Evolutionary conservation across 1,140 invertebrate species (phyloP), one percentile per base, ranked within the genome.

Genomic region (Neodiprion lecontei): DNA sequence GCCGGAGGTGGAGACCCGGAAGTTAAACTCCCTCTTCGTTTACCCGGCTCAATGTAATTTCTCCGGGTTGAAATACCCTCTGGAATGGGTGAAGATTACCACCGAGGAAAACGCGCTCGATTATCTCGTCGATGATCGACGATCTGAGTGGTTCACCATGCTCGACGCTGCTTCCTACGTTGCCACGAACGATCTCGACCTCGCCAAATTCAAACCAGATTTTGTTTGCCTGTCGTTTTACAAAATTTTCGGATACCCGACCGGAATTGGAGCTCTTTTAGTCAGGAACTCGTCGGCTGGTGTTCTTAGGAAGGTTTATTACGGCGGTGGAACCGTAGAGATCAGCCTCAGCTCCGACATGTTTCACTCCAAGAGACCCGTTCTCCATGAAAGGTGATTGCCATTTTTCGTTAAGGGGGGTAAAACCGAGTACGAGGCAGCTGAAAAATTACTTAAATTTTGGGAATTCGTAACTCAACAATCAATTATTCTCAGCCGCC

Each of bases 201-300:
- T 99, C 66, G 90, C 90, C 0, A 74, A 81, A 12, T 89, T 89
- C 66, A 92, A 94, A 77, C 95, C 97, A 21, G 96, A 99, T 88
- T 99, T 98, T 90, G 92, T 98, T 0, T 92, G 92, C 70, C 53
- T 99, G 7, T 99, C 98, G 1, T 99, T 99, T 89, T 99, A 99
- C 88, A 99, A 99, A 91, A 96, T 99, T 81, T 99, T 99, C 90
- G 98, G 98, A 5, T 98, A 95, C 89, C 98, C 98, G 8, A 98
- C 97, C 74, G 98, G 95, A n/a, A 86, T 95, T 78, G 98, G 97
- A 48, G 96, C 96, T 53, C 85, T 99, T 4, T 81, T 99, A 69
- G 93, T 99, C 0, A 92, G 91, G 79, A 95, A 95, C 81, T 85
- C 87, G 1, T 93, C 92, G 79, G 88, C 89, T 4, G 48, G 90